A percentile compares a stretch with the other conserved stretches of the same genome.
These are phyloP conservation scores for Gobio occitaniae DNA, from an alignment of 2,797 vertebrate genomes.

Conservation along the genomic window DNA sequence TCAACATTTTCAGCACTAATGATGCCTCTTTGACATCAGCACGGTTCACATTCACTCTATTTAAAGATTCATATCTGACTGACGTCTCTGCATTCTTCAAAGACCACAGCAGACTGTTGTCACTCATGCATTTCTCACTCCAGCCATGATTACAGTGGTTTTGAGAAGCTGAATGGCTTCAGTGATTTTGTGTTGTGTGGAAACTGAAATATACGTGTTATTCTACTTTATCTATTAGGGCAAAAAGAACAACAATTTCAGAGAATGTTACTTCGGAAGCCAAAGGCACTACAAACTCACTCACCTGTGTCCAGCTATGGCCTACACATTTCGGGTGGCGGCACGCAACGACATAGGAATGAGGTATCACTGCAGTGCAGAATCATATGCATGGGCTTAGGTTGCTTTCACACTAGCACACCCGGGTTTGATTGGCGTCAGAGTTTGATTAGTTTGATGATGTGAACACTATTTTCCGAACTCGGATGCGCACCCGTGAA, in stretches of 20 bases:
- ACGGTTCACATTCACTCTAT: conserved; percentile 5
- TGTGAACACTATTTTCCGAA: background rate
- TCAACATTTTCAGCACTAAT: background rate
- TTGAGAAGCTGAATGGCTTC: conserved; percentile 2
- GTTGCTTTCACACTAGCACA: background rate
- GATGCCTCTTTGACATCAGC: background rate
- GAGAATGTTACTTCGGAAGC: conserved; percentile 94
- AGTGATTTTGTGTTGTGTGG: background rate
- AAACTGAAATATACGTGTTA: background rate
- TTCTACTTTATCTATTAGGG: conserved; percentile 76
- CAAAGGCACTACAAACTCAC: conserved; percentile 94
- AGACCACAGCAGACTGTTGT: background rate
- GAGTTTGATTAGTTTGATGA: background rate
- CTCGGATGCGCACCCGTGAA: background rate
- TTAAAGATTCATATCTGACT: conserved; percentile 5
- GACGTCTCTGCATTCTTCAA: conserved; percentile 13
- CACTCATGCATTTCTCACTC: background rate
- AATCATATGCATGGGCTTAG: background rate
- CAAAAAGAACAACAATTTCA: conserved; percentile 93
- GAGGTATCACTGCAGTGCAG: conserved; percentile 79
- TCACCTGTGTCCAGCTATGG: conserved; percentile 90
- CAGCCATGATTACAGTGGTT: conserved; percentile 1
- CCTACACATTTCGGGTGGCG: conserved; percentile 94
- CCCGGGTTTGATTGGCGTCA: background rate
- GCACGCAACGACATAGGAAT: conserved; percentile 94